A percentile compares a stretch with the other conserved stretches of the same genome.
Conservation (phyloP, 1,140 invertebrate species). For the Bombus pascuorum region DNA sequence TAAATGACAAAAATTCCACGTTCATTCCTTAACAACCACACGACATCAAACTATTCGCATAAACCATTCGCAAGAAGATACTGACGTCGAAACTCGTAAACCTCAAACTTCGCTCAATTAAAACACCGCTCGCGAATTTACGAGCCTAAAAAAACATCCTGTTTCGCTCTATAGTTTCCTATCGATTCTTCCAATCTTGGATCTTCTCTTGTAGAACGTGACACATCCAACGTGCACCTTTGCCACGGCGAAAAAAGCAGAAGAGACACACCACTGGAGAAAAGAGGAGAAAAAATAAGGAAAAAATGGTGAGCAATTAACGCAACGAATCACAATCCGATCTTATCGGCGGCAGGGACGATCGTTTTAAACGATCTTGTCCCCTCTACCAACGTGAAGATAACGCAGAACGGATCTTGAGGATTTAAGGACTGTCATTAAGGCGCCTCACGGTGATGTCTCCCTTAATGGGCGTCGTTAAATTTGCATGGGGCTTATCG, state of each 20-base stretch:
- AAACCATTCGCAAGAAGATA: neutral
- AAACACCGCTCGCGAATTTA: neutral
- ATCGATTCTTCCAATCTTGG: constrained; percentile 4
- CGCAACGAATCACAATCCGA: constrained; percentile 25
- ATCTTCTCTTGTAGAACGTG: neutral
- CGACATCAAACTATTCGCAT: neutral
- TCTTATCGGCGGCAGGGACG: constrained; percentile 18
- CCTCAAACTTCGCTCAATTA: neutral
- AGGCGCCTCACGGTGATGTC: constrained; percentile 48
- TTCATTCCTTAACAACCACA: too few relatives aligned
- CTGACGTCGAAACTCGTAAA: neutral
- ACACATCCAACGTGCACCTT: neutral
- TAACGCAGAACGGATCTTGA: constrained; percentile 19
- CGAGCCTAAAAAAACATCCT: neutral
- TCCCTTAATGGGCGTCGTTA: constrained; percentile 54
- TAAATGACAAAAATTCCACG: too few relatives aligned
- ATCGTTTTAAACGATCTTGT: constrained; percentile 43
- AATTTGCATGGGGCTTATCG: constrained; percentile 51
- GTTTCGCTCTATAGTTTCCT: neutral
- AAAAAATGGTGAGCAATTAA: constrained; percentile 19
- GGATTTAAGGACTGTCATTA: constrained; percentile 55
- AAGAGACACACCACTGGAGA: neutral
- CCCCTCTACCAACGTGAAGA: neutral
- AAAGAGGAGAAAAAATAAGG: neutral
- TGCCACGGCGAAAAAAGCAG: too few relatives aligned